phyloP scores from a whole-genome alignment of 2,113 vertebrate genomes.

The Dasyprocta punctata region DNA sequence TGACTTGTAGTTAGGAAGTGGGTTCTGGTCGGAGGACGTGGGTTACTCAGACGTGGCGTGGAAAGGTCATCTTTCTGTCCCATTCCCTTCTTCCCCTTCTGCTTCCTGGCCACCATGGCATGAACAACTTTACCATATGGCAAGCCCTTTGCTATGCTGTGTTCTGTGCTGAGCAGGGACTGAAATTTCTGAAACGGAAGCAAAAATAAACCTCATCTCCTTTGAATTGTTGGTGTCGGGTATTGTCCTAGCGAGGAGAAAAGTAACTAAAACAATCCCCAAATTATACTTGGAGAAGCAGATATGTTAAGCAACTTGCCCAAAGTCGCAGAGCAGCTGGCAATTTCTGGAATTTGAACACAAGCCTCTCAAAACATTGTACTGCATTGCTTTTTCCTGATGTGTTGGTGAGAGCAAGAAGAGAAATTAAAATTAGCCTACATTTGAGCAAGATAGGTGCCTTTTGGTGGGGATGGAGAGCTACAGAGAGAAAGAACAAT shows the following conservation, averaged over 20 bases:
- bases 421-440: background rate
- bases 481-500: background rate
- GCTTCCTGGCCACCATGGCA: background rate
- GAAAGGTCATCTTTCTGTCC: background rate
- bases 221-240: background rate
- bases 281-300: background rate
- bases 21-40: background rate
- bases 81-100: background rate
- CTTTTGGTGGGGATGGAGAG: background rate
- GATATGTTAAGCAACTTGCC: background rate
- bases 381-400: no score
- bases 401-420: background rate
- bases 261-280: no score
- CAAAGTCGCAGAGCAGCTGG: background rate
- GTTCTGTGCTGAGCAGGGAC: background rate
- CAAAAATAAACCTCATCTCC: background rate
- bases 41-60: background rate
- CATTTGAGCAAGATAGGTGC: background rate
- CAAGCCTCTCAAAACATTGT: background rate
- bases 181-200: background rate
- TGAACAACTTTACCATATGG: background rate
- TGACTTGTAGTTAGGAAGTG: background rate
- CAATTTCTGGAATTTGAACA: background rate
- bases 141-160: background rate
- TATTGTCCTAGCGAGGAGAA: background rate